Evolutionary conservation across 2,113 vertebrate species (phyloP), one percentile per base, ranked within the genome.

Genomic region (Bungarus multicinctus): DNA sequence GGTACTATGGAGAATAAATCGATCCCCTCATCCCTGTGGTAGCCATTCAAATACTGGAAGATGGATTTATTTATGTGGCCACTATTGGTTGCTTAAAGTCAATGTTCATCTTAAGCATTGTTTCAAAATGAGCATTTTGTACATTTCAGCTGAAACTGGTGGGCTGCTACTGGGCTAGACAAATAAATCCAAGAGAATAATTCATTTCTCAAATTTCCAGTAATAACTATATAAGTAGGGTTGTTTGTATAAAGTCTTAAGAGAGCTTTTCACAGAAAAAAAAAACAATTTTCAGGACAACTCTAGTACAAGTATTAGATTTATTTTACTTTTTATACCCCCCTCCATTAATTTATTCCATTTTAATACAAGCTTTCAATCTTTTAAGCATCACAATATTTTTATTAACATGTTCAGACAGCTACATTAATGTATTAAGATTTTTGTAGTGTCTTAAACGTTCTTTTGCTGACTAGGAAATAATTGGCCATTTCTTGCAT

Each of bases 301-400:
- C 39, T 47, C n/a, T 90, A 81, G 5, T 55, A 91, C 86, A 93
- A 53, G 23, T 4, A 89, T 64, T 92, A 90, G 5, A 34, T 92
- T 74, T 93, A 14, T 93, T 88, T 93, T 54, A 27, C 14, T 89
- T 94, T 93, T 93, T 20, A 88, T 30, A 87, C 0, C 90, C 86
- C 74, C 74, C 2, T 2, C 88, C 54, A 81, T 94, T 88, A 74
- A 45, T 85, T 74, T 74, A 4, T 74, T 74, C 64, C 64, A 74
- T 81, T 81, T 81, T 81, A 81, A 81, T 52, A 43, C 2, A 43
- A 95, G 14, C 1, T 60, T 53, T 91, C 50, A 69, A 54, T 64
- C 34, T 81, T 58, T 60, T 92, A 30, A 45, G 0, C 69, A 2
- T 89, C 6, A 87, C 3, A 53, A 2, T 58, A 54, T 88, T 92